These are phyloP conservation scores for Gastrophysa polygoni DNA, from an alignment of 2,888 invertebrate genomes.

Conservation along the genomic window DNA sequence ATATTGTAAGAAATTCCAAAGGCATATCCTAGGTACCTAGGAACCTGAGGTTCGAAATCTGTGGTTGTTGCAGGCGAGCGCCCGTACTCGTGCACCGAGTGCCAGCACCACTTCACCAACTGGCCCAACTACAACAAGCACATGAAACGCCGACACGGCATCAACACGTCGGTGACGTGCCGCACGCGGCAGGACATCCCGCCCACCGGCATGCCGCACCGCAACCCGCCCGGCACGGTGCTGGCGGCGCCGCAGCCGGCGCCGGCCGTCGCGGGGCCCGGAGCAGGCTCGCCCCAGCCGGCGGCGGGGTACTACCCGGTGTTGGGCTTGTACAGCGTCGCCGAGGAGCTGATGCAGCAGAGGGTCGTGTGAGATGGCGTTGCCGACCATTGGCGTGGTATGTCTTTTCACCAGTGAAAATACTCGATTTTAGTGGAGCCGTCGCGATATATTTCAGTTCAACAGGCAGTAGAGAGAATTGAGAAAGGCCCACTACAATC, in stretches of 20 bases:
- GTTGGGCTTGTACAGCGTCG: conserved; percentile 52
- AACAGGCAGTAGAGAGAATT: too few species aligned
- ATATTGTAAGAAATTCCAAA: too few species aligned
- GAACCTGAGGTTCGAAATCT: too few species aligned
- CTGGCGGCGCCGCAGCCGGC: conserved; percentile 54
- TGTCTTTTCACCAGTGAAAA: neutral
- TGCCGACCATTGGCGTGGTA: neutral
- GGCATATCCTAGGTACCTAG: too few species aligned
- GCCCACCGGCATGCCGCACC: conserved; percentile 57
- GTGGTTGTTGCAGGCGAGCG: conserved; percentile 59
- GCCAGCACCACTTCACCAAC: conserved; percentile 77
- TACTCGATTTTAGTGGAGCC: too few species aligned
- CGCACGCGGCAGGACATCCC: conserved; percentile 58
- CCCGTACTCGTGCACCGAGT: conserved; percentile 75
- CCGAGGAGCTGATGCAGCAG: conserved; percentile 51
- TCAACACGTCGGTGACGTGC: conserved; percentile 58
- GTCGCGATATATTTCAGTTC: too few species aligned
- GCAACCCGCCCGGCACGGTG: conserved; percentile 57
- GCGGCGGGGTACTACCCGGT: conserved; percentile 51
- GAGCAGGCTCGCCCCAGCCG: conserved; percentile 31
- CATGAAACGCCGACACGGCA: conserved; percentile 75
- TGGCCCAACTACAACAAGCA: conserved; percentile 86
- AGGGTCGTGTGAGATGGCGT: conserved; percentile 34
- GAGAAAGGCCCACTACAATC: too few species aligned
- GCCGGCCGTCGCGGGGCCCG: conserved; percentile 46